Evolutionary conservation across 2,888 invertebrate species (phyloP).

Genomic region (Adineta ricciae): DNA sequence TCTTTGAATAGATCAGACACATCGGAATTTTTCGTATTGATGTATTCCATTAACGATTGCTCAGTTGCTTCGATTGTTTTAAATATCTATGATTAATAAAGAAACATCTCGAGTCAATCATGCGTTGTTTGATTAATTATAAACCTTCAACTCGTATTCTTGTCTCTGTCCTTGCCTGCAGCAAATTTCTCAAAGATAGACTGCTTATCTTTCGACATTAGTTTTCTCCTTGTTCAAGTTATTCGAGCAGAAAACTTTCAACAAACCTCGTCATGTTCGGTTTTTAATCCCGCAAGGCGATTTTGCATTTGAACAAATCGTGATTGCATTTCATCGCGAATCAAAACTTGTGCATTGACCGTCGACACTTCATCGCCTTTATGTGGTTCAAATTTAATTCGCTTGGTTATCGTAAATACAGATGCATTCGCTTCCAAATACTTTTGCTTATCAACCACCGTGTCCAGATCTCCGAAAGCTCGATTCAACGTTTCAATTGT

Average conservation of each 20-base stretch:
- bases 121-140: too few species aligned
- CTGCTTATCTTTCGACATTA: background rate
- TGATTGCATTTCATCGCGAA: constrained; percentile 68
- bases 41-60: constrained; percentile 70
- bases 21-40: constrained; percentile 67
- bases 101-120: too few species aligned
- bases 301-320: constrained; percentile 69
- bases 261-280: constrained; percentile 71
- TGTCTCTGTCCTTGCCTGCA: background rate
- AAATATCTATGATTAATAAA: constrained; percentile 58
- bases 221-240: background rate
- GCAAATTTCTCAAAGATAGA: background rate
- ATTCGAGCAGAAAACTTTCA: background rate
- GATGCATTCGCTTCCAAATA: constrained; percentile 76
- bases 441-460: constrained; percentile 72
- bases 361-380: constrained; percentile 61
- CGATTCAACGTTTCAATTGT: constrained; percentile 62
- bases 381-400: constrained; percentile 71
- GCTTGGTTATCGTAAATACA: constrained; percentile 76
- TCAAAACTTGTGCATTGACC: constrained; percentile 64
- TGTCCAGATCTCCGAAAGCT: constrained; percentile 67
- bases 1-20: constrained; percentile 55
- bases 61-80: constrained; percentile 89
- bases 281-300: constrained; percentile 67
- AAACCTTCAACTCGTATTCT: too few species aligned